A percentile compares a stretch with the other conserved stretches of the same genome.
phyloP scores from a whole-genome alignment of 2,113 vertebrate genomes.

The Nematolebias whitei region DNA sequence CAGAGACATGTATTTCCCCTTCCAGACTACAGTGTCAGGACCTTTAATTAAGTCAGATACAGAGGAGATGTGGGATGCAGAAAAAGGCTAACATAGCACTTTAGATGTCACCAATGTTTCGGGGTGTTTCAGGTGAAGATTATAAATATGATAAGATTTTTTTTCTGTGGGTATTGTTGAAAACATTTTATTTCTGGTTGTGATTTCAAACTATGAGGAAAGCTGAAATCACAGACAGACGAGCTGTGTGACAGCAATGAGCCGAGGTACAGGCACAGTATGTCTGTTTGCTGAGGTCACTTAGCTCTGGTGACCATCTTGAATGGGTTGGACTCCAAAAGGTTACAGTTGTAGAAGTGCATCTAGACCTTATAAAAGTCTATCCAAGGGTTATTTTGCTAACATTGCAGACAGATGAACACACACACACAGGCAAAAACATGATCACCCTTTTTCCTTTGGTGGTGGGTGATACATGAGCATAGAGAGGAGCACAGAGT shows the following conservation, averaged over 20 bases:
- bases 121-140: conserved; percentile 18
- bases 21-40: conserved; percentile 13
- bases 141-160: too few species aligned
- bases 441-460: too few species aligned
- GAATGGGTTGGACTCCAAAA: too few species aligned
- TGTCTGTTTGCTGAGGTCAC: too few species aligned
- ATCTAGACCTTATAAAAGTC: too few species aligned
- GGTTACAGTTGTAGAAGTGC: too few species aligned
- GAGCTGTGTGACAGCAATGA: not conserved
- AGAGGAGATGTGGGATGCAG: conserved; percentile 35
- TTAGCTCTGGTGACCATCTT: too few species aligned
- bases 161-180: conserved; percentile 18
- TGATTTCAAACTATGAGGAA: conserved; percentile 16
- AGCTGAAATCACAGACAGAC: not conserved
- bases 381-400: too few species aligned
- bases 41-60: conserved; percentile 46
- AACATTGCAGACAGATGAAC: too few species aligned
- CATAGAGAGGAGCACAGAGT: not conserved
- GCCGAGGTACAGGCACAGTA: too few species aligned
- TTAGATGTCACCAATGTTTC: conserved; percentile 21
- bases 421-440: too few species aligned
- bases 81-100: conserved; percentile 15
- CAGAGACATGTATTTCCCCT: conserved; percentile 20
- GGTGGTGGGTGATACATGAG: not conserved
- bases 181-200: conserved; percentile 25